Evolutionary conservation across 92 coral and sea anemone genomes (phyloP).

Genomic region (Phenganax subtilis): DNA sequence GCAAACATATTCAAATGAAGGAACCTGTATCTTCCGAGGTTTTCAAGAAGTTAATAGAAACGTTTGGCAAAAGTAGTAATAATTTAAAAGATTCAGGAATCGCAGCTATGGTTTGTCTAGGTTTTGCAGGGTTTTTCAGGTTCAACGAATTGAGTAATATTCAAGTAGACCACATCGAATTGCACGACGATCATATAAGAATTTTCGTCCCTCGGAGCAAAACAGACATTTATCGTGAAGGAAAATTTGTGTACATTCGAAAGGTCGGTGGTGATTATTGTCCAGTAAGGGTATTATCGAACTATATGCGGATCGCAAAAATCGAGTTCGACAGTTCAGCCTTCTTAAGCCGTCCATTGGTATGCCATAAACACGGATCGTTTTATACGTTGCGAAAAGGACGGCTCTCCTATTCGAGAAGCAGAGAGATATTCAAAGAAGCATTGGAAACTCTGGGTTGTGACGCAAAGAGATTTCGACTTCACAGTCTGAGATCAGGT

Average conservation of each 20-base stretch:
- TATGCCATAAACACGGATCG: not conserved
- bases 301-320: not conserved
- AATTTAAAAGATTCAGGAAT: conserved; percentile 24
- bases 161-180: conserved; percentile 24
- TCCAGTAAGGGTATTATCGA: not conserved
- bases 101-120: conserved; percentile 38
- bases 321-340: not conserved
- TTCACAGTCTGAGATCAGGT: conserved; percentile 43
- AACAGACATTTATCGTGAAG: conserved; percentile 20
- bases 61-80: not conserved
- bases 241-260: not conserved
- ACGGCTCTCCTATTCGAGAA: not conserved
- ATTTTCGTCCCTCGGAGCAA: conserved; percentile 12
- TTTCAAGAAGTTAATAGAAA: conserved; percentile 30
- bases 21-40: conserved; percentile 30
- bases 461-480: conserved; percentile 27
- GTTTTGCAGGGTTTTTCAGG: conserved; percentile 39
- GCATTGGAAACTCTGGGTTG: not conserved
- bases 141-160: conserved; percentile 35
- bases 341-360: not conserved
- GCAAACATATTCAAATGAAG: conserved; percentile 36
- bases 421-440: conserved; percentile 18
- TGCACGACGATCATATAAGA: not conserved
- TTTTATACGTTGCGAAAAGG: not conserved
- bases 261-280: not conserved